A percentile compares a stretch with the other conserved stretches of the same genome.
phyloP scores from a whole-genome alignment of 2,888 invertebrate species.

The Mycalesis mineus region DNA sequence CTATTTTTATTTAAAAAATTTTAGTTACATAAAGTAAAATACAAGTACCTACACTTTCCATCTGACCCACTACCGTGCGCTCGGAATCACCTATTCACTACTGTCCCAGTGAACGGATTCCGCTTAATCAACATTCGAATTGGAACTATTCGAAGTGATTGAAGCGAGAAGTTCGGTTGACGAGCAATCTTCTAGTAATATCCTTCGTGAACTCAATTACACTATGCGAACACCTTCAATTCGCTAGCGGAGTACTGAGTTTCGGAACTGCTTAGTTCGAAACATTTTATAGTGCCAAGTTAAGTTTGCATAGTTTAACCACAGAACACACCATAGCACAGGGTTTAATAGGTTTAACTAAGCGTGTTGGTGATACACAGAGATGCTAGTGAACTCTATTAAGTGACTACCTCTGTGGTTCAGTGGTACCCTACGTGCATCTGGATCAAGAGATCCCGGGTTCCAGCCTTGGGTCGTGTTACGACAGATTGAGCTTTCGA shows the following conservation, averaged over 20 bases:
- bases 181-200: slow-evolving; percentile 77
- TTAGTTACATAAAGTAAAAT: too few relatives aligned
- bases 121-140: slow-evolving; percentile 68
- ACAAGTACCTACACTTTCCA: not conserved
- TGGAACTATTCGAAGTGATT: slow-evolving; percentile 64
- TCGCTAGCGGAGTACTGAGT: slow-evolving; percentile 9
- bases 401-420: too few relatives aligned
- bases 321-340: too few relatives aligned
- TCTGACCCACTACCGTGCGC: not conserved
- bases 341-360: too few relatives aligned
- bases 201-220: slow-evolving; percentile 74
- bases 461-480: too few relatives aligned
- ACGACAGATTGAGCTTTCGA: too few relatives aligned
- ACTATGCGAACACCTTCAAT: slow-evolving; percentile 36
- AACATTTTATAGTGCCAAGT: not conserved
- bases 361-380: too few relatives aligned
- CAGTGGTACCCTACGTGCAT: too few relatives aligned
- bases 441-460: too few relatives aligned
- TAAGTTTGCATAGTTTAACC: not conserved
- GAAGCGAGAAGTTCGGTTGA: slow-evolving; percentile 64
- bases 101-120: slow-evolving; percentile 72
- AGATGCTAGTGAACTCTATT: too few relatives aligned
- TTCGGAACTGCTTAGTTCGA: not conserved
- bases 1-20: too few relatives aligned
- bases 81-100: slow-evolving; percentile 7